Evolutionary conservation across 2,888 invertebrate genomes (phyloP).

Genomic region (Parnassius apollo): DNA sequence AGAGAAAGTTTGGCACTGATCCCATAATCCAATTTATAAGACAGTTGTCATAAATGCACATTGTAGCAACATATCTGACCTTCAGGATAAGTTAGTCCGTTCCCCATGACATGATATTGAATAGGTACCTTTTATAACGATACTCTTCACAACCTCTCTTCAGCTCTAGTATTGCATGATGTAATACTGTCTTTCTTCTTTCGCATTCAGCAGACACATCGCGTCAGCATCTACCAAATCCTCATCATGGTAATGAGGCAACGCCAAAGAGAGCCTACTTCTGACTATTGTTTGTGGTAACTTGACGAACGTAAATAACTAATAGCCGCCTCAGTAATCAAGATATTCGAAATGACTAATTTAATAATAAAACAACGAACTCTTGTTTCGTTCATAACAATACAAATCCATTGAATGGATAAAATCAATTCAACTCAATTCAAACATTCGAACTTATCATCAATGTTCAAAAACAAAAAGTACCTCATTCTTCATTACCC

Average conservation of each 20-base stretch:
- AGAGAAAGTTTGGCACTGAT: conserved; percentile 80
- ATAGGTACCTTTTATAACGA: conserved; percentile 80
- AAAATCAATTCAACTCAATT: conserved; percentile 78
- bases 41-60: conserved; percentile 78
- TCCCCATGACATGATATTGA: conserved; percentile 61
- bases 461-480: conserved; percentile 71
- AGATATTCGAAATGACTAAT: conserved; percentile 73
- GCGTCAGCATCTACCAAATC: conserved; percentile 7
- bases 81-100: conserved; percentile 74
- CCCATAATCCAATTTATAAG: conserved; percentile 74
- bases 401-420: conserved; percentile 78
- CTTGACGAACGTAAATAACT: conserved; percentile 69
- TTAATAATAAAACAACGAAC: conserved; percentile 70
- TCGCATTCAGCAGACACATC: conserved; percentile 16
- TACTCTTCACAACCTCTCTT: conserved; percentile 77
- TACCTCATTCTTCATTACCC: conserved; percentile 79
- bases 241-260: conserved; percentile 34
- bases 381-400: conserved; percentile 76
- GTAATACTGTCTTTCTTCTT: conserved; percentile 62
- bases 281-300: conserved; percentile 78
- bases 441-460: conserved; percentile 77
- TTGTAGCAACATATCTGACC: conserved; percentile 72
- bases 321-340: conserved; percentile 73
- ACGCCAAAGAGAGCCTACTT: conserved; percentile 75
- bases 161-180: conserved; percentile 68